These are phyloP conservation scores for Dione juno DNA, from an alignment of 2,888 invertebrate genomes.

Conservation along the genomic window DNA sequence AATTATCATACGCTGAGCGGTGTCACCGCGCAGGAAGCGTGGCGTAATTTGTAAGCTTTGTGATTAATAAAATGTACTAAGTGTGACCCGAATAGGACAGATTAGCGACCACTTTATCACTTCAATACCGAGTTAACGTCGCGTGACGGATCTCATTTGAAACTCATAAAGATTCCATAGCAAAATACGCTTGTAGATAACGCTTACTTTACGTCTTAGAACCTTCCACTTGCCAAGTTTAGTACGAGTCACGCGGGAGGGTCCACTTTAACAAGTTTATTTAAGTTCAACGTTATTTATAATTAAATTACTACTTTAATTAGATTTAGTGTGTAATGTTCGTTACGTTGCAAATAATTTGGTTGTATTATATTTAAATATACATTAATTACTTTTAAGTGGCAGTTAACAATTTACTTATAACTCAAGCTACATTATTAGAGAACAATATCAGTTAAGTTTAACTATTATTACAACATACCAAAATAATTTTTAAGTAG, in stretches of 20 bases:
- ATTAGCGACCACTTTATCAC: constrained; percentile 84
- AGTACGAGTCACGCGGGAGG: constrained; percentile 64
- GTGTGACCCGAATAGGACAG: constrained; percentile 83
- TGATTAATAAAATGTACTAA: constrained; percentile 84
- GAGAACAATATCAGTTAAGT: background rate
- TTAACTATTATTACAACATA: background rate
- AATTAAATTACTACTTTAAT: constrained; percentile 77
- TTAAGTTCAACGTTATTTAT: constrained; percentile 76
- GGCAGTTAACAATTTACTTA: background rate
- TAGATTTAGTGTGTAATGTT: constrained; percentile 52
- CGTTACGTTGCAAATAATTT: constrained; percentile 18
- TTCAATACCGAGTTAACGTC: constrained; percentile 82
- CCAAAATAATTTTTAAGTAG: too few species aligned
- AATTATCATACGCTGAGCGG: constrained; percentile 80
- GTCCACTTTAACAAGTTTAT: constrained; percentile 73
- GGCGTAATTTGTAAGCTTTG: constrained; percentile 83
- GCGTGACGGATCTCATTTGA: constrained; percentile 83
- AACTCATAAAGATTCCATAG: constrained; percentile 84
- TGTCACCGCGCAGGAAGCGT: constrained; percentile 81
- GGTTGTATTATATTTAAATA: background rate
- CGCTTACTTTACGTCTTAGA: constrained; percentile 78
- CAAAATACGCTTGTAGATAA: constrained; percentile 82
- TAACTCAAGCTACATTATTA: background rate
- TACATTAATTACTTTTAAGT: too few species aligned
- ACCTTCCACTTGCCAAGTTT: constrained; percentile 80